Conservation (phyloP, 1,140 invertebrate genomes). For the Sweltsa coloradensis region DNA sequence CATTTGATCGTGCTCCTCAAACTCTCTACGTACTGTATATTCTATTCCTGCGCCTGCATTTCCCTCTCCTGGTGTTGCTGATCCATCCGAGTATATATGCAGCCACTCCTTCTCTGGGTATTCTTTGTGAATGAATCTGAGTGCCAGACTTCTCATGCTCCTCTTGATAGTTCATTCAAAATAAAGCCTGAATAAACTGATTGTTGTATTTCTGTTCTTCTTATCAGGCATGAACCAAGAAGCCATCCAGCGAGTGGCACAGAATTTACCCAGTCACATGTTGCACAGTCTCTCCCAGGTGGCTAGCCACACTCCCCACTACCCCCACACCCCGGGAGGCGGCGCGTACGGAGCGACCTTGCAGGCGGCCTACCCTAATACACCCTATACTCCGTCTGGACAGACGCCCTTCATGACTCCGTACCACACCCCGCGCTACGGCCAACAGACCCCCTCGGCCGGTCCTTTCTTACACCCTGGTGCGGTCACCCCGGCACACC, state of each 20-base stretch:
- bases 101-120: too few species aligned
- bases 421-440: constrained; percentile 56
- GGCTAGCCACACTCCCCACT: constrained; percentile 54
- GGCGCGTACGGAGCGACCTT: constrained; percentile 27
- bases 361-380: constrained; percentile 35
- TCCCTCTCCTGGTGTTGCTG: too few species aligned
- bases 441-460: constrained; percentile 28
- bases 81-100: too few species aligned
- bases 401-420: constrained; percentile 87
- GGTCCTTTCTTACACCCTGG: constrained; percentile 42
- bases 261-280: constrained; percentile 58
- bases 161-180: too few species aligned
- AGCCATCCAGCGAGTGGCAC: constrained; percentile 58
- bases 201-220: constrained; percentile 8
- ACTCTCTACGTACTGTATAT: too few species aligned
- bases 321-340: constrained; percentile 47
- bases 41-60: too few species aligned
- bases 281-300: constrained; percentile 56
- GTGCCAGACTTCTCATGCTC: too few species aligned
- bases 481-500: constrained; percentile 33
- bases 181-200: too few species aligned
- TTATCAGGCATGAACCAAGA: constrained; percentile 46
- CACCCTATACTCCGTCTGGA: constrained; percentile 76
- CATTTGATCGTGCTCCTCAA: too few species aligned
- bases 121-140: too few species aligned